A percentile compares a stretch with the other conserved stretches of the same genome.
Conservation (phyloP, 2,113 vertebrate species). For the Scalopus aquaticus region DNA sequence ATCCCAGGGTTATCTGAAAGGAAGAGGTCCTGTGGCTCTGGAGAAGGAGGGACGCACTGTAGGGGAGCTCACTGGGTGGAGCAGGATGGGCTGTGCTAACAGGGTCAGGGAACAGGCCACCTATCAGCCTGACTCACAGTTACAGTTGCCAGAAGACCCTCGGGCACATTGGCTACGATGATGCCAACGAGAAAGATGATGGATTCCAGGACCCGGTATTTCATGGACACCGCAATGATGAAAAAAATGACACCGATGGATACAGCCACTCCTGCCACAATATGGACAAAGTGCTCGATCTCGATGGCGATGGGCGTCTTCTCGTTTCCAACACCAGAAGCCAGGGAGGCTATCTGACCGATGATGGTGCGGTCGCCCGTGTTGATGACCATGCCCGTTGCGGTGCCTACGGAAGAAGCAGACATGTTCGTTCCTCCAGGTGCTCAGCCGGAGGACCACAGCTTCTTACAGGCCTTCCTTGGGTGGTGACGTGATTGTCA, state of each 20-base stretch:
- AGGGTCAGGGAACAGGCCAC: background rate
- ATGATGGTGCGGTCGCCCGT: slow-evolving; percentile 88
- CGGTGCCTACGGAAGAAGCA: slow-evolving; percentile 80
- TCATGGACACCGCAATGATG: slow-evolving; percentile 86
- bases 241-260: slow-evolving; percentile 87
- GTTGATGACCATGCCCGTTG: slow-evolving; percentile 87
- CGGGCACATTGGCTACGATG: slow-evolving; percentile 90
- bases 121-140: slow-evolving; percentile 83
- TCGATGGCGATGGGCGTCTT: slow-evolving; percentile 89
- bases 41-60: background rate
- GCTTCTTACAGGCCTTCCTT: background rate
- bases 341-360: slow-evolving; percentile 87
- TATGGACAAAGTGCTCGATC: slow-evolving; percentile 89
- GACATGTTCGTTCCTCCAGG: slow-evolving; percentile 15
- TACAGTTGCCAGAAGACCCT: slow-evolving; percentile 89
- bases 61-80: fast-evolving
- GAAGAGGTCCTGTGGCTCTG: background rate
- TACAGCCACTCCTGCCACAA: slow-evolving; percentile 87
- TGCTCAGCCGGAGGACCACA: background rate
- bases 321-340: slow-evolving; percentile 85
- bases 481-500: background rate
- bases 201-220: slow-evolving; percentile 84
- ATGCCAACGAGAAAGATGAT: slow-evolving; percentile 91
- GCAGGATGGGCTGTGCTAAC: no score
- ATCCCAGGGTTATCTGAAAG: background rate